Percentiles rank a stretch among this genome's conserved stretches.
phyloP scores from a whole-genome alignment of 2,113 vertebrate genomes.

The Myotis brandtii region DNA sequence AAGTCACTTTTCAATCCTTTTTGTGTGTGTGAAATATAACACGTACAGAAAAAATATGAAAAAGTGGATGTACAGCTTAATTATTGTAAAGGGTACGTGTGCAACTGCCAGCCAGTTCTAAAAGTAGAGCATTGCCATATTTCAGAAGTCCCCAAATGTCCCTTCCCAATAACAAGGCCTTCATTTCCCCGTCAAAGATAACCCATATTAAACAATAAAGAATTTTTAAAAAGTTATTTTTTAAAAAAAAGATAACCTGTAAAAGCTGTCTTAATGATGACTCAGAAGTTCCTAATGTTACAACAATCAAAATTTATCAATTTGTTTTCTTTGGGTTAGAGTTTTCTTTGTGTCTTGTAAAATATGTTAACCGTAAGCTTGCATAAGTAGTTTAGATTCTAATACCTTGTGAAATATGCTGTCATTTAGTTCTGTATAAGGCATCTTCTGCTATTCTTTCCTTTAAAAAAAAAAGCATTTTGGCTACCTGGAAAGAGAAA shows the following conservation, averaged over 20 bases:
- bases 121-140: not conserved
- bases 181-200: not conserved
- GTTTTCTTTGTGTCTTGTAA: not conserved
- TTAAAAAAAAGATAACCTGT: not conserved
- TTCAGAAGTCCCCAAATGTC: not conserved
- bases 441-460: not conserved
- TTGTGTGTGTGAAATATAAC: not conserved
- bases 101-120: not conserved
- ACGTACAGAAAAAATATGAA: not conserved
- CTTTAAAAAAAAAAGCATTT: not conserved
- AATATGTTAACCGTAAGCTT: not conserved
- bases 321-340: not conserved
- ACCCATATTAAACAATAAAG: not conserved
- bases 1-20: not conserved
- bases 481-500: not conserved
- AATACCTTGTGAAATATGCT: not conserved
- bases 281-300: slow-evolving; percentile 3
- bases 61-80: not conserved
- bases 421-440: not conserved
- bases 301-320: not conserved
- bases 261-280: not conserved
- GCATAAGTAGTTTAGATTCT: not conserved
- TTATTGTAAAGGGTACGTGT: not conserved
- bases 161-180: not conserved
- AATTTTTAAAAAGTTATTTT: too few relatives aligned